These are phyloP conservation scores for Mnemiopsis leidyi DNA, from an alignment of 37 sponge, comb jelly and placozoan species.

Conservation along the genomic window DNA sequence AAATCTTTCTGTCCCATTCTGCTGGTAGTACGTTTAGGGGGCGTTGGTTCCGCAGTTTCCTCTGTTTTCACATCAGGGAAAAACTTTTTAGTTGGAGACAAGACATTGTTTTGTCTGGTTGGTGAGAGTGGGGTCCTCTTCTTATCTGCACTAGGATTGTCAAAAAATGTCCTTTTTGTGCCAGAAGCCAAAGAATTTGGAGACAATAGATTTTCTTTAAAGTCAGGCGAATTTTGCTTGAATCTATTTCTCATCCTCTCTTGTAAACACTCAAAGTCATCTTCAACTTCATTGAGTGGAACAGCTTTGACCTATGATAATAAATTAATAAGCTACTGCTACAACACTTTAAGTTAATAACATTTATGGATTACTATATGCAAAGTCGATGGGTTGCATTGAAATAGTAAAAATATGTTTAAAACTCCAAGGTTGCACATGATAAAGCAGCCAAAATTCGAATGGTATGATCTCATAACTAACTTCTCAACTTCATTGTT, in stretches of 20 bases:
- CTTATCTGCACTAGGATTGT: background rate
- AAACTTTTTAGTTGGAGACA: background rate
- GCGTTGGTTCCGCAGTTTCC: background rate
- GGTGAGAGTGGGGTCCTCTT: slow-evolving; percentile 21
- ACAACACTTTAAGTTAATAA: too few relatives aligned
- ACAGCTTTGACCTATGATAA: slow-evolving; percentile 19
- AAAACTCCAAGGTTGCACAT: too few relatives aligned
- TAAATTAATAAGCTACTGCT: too few relatives aligned
- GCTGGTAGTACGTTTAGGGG: background rate
- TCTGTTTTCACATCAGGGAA: background rate
- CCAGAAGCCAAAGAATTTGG: background rate
- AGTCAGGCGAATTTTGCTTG: background rate
- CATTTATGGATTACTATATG: too few relatives aligned
- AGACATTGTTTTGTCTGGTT: background rate
- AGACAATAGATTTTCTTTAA: slow-evolving; percentile 29
- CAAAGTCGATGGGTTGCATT: too few relatives aligned
- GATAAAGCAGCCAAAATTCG: too few relatives aligned
- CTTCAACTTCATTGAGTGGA: background rate
- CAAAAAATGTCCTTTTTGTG: background rate
- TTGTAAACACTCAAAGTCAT: slow-evolving; percentile 32
- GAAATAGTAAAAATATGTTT: too few relatives aligned
- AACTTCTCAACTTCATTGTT: too few relatives aligned
- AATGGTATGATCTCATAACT: too few relatives aligned
- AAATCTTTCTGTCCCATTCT: background rate
- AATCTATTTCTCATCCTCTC: slow-evolving; percentile 39